A percentile compares a stretch with the other conserved stretches of the same genome.
These are phyloP conservation scores for Arrhopalites spinosus DNA, from an alignment of 2,888 invertebrate species.

Conservation along the genomic window DNA sequence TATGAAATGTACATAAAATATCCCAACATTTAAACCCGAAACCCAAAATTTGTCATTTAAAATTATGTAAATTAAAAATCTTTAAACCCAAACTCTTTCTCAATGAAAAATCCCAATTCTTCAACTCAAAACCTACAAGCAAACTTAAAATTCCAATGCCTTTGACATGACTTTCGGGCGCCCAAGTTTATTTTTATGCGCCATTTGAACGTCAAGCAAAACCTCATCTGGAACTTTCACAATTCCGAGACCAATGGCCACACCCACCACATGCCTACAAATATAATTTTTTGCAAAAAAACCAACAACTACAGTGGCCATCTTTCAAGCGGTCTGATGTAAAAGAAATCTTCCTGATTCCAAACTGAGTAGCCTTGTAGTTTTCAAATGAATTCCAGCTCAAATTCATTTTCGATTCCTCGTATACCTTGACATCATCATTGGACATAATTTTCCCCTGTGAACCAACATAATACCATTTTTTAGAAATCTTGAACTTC, in stretches of 20 bases:
- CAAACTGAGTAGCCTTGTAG: no score
- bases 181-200: background rate
- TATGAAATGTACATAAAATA: no score
- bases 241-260: background rate
- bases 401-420: no score
- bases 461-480: background rate
- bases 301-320: background rate
- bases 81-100: no score
- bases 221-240: background rate
- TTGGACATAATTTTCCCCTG: background rate
- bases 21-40: no score
- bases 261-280: background rate
- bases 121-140: no score
- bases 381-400: no score
- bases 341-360: background rate
- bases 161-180: no score
- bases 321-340: background rate
- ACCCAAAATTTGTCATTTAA: no score
- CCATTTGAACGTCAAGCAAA: background rate
- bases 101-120: no score
- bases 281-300: background rate
- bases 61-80: no score
- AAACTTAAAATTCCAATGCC: no score
- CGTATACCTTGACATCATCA: background rate
- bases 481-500: background rate